Base-by-base conservation (phyloP, 2,113 vertebrate species). In the Ceyx cyanopectus region DNA sequence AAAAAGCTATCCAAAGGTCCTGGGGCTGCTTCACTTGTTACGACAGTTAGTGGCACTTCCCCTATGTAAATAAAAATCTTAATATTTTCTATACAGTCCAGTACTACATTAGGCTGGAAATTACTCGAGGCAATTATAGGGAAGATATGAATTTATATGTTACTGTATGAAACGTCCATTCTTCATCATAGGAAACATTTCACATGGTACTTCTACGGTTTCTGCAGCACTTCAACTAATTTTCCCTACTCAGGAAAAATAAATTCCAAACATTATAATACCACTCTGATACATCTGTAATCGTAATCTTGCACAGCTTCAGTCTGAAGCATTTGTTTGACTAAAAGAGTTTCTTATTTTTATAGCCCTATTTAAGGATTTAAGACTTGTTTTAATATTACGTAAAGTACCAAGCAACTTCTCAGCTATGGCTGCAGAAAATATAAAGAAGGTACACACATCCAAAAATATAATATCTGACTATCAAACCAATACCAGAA, bases 401-500 rank as follows among this genome's bases (percentile, higher is more conserved):
- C 61, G 32, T 74, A 41, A 81, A 94, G 75, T 78, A 67, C 8
- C 23, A 67, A 87, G 57, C 23, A 78, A 86, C 45, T 53, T 81
- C 57, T 91, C 79, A 78, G 43, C 83, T 70, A 53, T 12, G 19
- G 41, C 56, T 75, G 57, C 51, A 74, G 72, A 72, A 72, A 87
- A 89, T 57, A 58, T 2, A 13, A 74, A 89, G 72, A 79, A 89
- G 45, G 65, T 81, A 70, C 56, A 13, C 21, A 56, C 50, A 50
- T 56, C 78, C 51, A 67, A 93, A 93, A 83, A 85, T 51, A 91
- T 83, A 92, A 91, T 48, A 93, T 74, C 51, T 82, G 65, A 74
- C 87, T 94, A 65, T 81, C 72, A 87, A 89, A 80, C 18, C 65
- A 85, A 67, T 74, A 65, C 75, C 85, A 78, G 81, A 89, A 93